Conservation (phyloP, 2,888 invertebrate genomes). For the Neoascia interrupta region DNA sequence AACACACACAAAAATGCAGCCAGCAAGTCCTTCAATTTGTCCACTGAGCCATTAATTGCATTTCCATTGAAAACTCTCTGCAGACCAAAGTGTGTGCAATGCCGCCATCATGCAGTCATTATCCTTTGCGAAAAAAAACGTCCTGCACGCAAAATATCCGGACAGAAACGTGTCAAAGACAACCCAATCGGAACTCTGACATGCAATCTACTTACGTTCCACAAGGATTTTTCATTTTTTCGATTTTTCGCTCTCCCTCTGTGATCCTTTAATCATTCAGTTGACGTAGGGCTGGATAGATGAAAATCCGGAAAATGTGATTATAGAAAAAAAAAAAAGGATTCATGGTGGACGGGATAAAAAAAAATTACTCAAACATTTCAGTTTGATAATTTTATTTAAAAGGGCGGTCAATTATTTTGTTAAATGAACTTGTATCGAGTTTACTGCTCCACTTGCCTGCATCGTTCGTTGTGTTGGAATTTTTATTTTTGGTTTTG, state of each 20-base stretch:
- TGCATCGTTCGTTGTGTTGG: neutral
- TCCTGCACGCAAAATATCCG: neutral
- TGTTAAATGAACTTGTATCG: constrained; percentile 40
- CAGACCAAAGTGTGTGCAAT: constrained; percentile 9
- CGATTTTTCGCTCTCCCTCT: constrained; percentile 1
- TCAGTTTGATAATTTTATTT: constrained; percentile 57
- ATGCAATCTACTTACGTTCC: constrained; percentile 30
- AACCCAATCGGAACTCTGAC: constrained; percentile 45
- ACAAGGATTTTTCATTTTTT: constrained; percentile 14
- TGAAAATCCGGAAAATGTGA: neutral
- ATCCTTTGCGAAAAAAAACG: neutral
- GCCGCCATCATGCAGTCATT: constrained; percentile 12
- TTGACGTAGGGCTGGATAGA: constrained; percentile 5
- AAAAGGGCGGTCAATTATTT: constrained; percentile 53
- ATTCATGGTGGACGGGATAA: no score
- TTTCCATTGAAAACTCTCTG: no score
- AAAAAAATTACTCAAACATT: neutral
- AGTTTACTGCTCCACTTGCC: neutral
- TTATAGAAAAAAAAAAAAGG: neutral
- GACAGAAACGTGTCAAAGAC: constrained; percentile 22
- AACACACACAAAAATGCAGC: neutral
- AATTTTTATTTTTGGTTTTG: constrained; percentile 14
- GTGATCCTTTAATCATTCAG: constrained; percentile 44
- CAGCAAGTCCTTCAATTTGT: constrained; percentile 26
- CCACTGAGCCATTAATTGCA: constrained; percentile 56